A percentile compares a stretch with the other conserved stretches of the same genome.
Conservation (phyloP, 2,888 invertebrate species). For the Tinea pellionella region DNA sequence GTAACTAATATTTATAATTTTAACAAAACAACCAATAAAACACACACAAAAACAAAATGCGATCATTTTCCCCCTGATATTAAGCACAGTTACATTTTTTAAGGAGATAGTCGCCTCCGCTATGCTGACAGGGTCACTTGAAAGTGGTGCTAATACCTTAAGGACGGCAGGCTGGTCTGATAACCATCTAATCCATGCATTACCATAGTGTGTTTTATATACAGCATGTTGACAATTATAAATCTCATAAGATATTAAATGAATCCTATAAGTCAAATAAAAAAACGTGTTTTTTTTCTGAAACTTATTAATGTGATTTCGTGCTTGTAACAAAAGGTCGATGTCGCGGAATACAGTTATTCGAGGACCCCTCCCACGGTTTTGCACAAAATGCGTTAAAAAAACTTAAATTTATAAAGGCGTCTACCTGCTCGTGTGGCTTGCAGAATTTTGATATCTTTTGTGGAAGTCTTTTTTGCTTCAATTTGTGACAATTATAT, state of each 20-base stretch:
- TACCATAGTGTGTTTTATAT: too few species aligned
- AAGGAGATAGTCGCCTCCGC: too few species aligned
- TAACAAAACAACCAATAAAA: too few species aligned
- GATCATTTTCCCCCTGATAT: too few species aligned
- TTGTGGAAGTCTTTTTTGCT: slow-evolving; percentile 60
- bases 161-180: too few species aligned
- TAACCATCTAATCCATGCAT: too few species aligned
- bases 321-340: slow-evolving; percentile 12
- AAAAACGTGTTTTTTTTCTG: background rate
- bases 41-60: too few species aligned
- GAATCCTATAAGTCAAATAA: slow-evolving; percentile 1
- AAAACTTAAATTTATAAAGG: slow-evolving; percentile 44
- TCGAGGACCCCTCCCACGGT: slow-evolving; percentile 56
- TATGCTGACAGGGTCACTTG: too few species aligned
- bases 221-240: too few species aligned
- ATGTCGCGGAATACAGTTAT: slow-evolving; percentile 50
- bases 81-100: too few species aligned
- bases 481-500: slow-evolving; percentile 71
- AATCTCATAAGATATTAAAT: background rate
- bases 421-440: slow-evolving; percentile 68
- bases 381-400: slow-evolving; percentile 56
- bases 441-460: slow-evolving; percentile 69
- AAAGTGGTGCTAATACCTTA: too few species aligned
- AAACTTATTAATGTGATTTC: slow-evolving; percentile 9
- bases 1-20: too few species aligned